These are phyloP conservation scores for Meriones psammophilus DNA, from an alignment of 2,797 vertebrate genomes.

Conservation along the genomic window DNA sequence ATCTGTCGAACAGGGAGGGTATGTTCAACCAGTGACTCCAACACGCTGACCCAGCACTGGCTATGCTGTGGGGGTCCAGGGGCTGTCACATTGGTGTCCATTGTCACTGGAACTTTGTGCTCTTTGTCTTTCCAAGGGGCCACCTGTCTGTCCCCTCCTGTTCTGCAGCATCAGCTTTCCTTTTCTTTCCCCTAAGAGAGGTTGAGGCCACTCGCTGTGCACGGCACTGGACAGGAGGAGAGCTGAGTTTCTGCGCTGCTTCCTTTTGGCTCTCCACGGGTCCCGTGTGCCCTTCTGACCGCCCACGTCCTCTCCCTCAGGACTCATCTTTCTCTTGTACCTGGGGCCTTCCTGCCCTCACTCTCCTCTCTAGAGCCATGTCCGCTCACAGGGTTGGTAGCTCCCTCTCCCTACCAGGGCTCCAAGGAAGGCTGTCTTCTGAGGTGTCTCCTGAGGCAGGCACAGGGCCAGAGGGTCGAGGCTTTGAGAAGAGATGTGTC, in stretches of 20 bases:
- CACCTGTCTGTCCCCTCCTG: fast-evolving
- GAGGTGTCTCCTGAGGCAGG: not conserved
- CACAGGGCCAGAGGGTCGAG: not conserved
- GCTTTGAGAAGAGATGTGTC: not conserved
- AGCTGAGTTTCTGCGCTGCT: not conserved
- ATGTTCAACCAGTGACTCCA: not conserved
- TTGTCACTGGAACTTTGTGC: not conserved
- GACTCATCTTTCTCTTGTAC: not conserved
- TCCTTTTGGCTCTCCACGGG: not conserved
- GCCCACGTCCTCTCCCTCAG: not conserved
- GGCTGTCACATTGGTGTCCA: not conserved
- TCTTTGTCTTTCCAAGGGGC: not conserved
- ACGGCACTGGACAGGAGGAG: not conserved
- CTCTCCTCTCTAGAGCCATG: not conserved
- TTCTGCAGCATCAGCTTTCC: not conserved
- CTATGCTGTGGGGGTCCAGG: too few relatives aligned
- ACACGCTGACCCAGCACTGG: not conserved
- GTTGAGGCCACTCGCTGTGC: conserved; percentile 1
- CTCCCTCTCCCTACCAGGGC: too few relatives aligned
- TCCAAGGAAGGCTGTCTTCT: not conserved
- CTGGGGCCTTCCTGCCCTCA: not conserved
- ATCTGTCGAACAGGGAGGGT: not conserved
- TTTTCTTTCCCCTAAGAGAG: conserved; percentile 68
- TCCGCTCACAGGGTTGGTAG: not conserved
- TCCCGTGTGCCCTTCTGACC: not conserved